A percentile compares a stretch with the other conserved stretches of the same genome.
Evolutionary conservation across 2,113 vertebrate species (phyloP).

Genomic region (Toxotes jaculatrix): DNA sequence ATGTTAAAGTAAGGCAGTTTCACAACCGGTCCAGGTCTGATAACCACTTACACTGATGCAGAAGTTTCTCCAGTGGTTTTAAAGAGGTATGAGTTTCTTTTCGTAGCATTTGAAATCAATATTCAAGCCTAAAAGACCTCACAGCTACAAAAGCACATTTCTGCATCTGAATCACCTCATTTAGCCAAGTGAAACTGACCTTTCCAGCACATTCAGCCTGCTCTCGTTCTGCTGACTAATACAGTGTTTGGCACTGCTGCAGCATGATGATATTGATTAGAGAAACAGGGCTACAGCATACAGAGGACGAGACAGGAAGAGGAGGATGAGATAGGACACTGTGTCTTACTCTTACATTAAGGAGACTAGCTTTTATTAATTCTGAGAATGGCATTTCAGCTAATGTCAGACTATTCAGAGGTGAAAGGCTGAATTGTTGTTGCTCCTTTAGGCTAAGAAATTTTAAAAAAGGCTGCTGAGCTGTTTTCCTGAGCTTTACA

Average conservation of each 20-base stretch:
- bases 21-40: not conserved
- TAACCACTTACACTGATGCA: not conserved
- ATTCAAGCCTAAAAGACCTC: constrained; percentile 2
- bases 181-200: constrained; percentile 66
- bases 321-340: constrained; percentile 34
- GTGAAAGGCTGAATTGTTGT: constrained; percentile 42
- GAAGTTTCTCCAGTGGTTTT: not conserved
- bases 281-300: constrained; percentile 52
- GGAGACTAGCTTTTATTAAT: constrained; percentile 24
- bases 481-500: constrained; percentile 20
- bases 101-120: constrained; percentile 15
- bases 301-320: constrained; percentile 36
- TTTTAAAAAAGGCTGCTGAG: constrained; percentile 25
- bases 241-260: constrained; percentile 63
- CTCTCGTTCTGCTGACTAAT: constrained; percentile 75
- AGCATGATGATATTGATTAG: constrained; percentile 74
- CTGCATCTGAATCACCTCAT: constrained; percentile 61
- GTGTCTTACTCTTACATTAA: constrained; percentile 34
- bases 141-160: constrained; percentile 43
- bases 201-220: constrained; percentile 64
- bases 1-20: not conserved
- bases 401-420: constrained; percentile 39
- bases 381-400: constrained; percentile 34
- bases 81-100: not conserved
- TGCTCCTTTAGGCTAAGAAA: constrained; percentile 19